Base-by-base conservation (phyloP, 2,888 invertebrate species). In the Celastrina argiolus region DNA sequence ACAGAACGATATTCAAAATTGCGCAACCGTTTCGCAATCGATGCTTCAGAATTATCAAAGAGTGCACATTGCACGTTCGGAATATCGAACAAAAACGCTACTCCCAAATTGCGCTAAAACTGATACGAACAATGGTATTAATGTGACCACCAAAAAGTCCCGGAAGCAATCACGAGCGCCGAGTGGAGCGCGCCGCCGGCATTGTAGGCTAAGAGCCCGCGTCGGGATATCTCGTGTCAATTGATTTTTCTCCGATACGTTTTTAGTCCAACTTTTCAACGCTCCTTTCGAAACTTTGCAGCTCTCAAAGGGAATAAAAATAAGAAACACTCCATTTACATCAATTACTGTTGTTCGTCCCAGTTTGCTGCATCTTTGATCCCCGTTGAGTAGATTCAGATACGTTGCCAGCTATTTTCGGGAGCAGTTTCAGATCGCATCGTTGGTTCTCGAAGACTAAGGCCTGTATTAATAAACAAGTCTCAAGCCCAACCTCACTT, bases 151-250 rank as follows among this genome's bases (percentile, higher is more conserved):
- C 61, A 36, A 64, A 64, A 51, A 59, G 58, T 31, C 14, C 42
- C 61, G 61, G 61, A 61, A 61, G 41, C 31, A 42, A 59, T 66
- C 58, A 16, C 31, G 34, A 18, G 66, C 34, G 12, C 66, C 18
- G 34, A 66, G 66, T 28, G 59, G 59, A 66, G 45, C 28, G 59
- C 18, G 56, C 39, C 64, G 22, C 22, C 31, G 63, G 63, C 68
- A 51, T 51, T 22, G 22, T 45, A 45, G 45, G 45, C 45, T 45
- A 59, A 65, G 66, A 66, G 68, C 68, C 58, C 56, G 63, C 64
- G 64, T 59, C 61, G 63, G 63, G 66, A 63, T 66, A 64, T 39
- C 51, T 34, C 64, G 64, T 64, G 68, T 66, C 68, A 68, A 69
- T 68, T 67, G 18, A 61, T 66, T 63, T 66, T 67, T 59, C 31